phyloP scores from a whole-genome alignment of 2,113 vertebrate species.

The Oenanthe oenanthe region DNA sequence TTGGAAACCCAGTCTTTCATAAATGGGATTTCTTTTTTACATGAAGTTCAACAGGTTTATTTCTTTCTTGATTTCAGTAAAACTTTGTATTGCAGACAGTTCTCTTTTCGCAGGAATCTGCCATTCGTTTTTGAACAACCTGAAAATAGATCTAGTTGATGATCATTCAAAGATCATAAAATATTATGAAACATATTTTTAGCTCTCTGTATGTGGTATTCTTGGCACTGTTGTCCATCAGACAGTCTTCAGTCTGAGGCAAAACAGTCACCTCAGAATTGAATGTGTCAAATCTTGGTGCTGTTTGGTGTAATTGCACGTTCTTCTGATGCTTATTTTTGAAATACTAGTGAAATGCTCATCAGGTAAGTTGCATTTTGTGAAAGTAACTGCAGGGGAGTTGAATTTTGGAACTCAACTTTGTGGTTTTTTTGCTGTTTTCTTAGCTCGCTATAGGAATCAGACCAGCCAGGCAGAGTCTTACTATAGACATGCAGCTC shows the following conservation, averaged over 20 bases:
- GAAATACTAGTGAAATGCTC: constrained; percentile 9
- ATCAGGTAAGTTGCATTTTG: background rate
- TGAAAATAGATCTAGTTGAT: background rate
- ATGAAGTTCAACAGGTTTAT: background rate
- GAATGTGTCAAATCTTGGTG: background rate
- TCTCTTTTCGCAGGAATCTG: background rate
- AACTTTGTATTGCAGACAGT: background rate
- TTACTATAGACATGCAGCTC: constrained; percentile 97
- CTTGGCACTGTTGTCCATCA: background rate
- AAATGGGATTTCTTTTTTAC: background rate
- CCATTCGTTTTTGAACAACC: background rate
- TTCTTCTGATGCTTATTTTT: constrained; percentile 54
- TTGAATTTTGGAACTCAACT: background rate
- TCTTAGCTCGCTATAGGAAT: constrained; percentile 95
- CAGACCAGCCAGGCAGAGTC: constrained; percentile 99
- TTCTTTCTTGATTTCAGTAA: background rate
- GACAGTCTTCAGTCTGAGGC: background rate
- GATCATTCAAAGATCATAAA: background rate
- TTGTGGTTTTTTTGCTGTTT: background rate
- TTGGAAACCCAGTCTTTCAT: background rate
- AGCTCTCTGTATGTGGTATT: background rate
- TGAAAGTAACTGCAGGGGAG: background rate
- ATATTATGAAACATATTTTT: background rate
- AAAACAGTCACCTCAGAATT: background rate
- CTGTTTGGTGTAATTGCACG: background rate